Evolutionary conservation across 2,888 invertebrate genomes (phyloP), one percentile per base, ranked within the genome.

Genomic region (Synanthedon formicaeformis): DNA sequence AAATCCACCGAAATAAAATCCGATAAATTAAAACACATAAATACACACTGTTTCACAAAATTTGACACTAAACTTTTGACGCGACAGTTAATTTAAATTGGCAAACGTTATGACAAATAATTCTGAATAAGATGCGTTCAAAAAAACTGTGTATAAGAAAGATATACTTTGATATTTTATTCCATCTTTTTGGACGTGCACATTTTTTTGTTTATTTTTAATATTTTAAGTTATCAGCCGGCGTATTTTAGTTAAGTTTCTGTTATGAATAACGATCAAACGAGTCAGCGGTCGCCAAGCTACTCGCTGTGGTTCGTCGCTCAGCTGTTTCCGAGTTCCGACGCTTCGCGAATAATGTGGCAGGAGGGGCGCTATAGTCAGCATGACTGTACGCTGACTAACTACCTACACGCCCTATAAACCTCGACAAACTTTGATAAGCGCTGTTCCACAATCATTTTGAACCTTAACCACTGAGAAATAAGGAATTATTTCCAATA

Each of bases 311-410:
- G 10, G 34, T 34, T 34, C 34, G 34, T 34, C 34, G 34, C 34
- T 72, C 72, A 67, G 71, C 71, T 73, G 74, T 69, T 67, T 56
- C 62, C 62, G 63, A 61, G 55, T 59, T 56, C 27, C 60, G 57
- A 67, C 64, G 66, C 69, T 61, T 67, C 61, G 62, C 67, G 73
- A 69, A 69, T 68, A 75, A 73, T 66, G 71, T 73, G 70, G 68
- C 70, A 66, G 51, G 63, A 67, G 63, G 66, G 60, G 65, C 63
- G 60, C 49, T 64, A 56, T 69, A 69, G 73, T 75, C 75, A 75
- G 78, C 77, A 78, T 83, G 80, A 78, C 79, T 81, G 66, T 66
- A 58, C 69, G 71, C 73, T 84, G 84, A 82, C 71, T 82, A 81
- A 82, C 78, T 78, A 79, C 78, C 79, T 78, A 78, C 74, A 68